Percentiles rank a stretch among this genome's conserved stretches.
phyloP scores from a whole-genome alignment of 1,140 invertebrate species.

The Sinella curviseta region DNA sequence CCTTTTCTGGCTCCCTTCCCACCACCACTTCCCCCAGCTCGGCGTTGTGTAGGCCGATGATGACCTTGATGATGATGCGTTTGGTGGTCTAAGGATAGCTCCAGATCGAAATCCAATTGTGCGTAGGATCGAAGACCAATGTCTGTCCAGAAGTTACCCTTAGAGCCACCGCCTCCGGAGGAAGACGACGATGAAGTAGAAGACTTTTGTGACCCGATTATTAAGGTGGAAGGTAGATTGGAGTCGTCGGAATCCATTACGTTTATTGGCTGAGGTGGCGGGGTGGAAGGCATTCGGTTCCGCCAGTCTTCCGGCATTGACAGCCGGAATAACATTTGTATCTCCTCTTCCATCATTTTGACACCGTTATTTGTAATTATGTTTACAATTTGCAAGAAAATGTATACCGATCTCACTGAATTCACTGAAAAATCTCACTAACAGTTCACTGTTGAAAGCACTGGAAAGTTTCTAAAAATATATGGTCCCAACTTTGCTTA shows the following conservation, averaged over 20 bases:
- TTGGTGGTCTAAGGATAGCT: neutral
- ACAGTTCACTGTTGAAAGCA: too few species aligned
- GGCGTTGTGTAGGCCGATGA: too few species aligned
- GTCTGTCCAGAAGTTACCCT: conserved; percentile 31
- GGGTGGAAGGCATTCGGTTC: conserved; percentile 19
- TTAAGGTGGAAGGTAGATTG: neutral
- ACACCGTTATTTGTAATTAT: too few species aligned
- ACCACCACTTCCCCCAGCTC: neutral
- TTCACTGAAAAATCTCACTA: too few species aligned
- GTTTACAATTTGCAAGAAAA: too few species aligned
- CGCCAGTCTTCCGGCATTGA: conserved; percentile 32
- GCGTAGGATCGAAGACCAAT: conserved; percentile 24
- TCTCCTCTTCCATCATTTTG: conserved; percentile 41
- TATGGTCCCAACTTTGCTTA: too few species aligned
- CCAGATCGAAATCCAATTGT: conserved; percentile 33
- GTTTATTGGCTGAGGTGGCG: neutral
- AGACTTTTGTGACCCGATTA: neutral
- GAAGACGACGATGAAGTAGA: neutral
- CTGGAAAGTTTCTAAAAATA: too few species aligned
- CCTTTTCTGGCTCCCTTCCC: neutral
- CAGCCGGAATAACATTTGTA: conserved; percentile 30
- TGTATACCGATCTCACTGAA: too few species aligned
- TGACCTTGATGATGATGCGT: neutral
- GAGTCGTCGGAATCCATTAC: neutral
- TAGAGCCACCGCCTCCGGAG: neutral